Conservation (phyloP, 2,797 vertebrate species). For the Australoheros facetus region DNA sequence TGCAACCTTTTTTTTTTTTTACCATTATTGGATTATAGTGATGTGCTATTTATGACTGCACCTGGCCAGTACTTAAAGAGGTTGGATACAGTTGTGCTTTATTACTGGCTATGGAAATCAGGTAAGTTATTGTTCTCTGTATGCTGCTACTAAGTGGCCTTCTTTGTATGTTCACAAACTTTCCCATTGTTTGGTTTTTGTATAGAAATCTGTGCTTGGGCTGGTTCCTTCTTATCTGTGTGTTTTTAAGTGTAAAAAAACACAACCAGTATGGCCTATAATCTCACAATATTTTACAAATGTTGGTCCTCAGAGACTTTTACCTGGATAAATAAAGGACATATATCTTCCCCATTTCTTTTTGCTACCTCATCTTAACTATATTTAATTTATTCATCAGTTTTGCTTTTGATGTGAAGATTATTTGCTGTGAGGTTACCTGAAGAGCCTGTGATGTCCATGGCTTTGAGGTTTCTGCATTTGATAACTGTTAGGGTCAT, state of each 20-base stretch:
- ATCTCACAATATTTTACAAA: neutral
- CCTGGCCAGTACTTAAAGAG: neutral
- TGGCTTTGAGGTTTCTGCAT: conserved; percentile 98
- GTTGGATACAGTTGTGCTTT: neutral
- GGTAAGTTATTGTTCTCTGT: neutral
- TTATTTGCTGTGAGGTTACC: conserved; percentile 77
- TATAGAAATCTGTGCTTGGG: neutral
- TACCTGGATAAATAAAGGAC: neutral
- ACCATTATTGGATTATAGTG: neutral
- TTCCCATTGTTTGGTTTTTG: neutral
- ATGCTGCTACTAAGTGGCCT: rapidly evolving
- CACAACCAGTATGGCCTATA: neutral
- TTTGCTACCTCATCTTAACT: conserved; percentile 8
- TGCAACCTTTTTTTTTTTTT: no score
- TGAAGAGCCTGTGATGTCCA: conserved; percentile 98
- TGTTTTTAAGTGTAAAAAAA: neutral
- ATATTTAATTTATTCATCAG: conserved; percentile 28
- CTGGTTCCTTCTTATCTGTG: neutral
- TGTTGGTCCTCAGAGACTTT: neutral
- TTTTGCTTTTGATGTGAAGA: conserved; percentile 45
- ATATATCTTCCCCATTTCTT: neutral
- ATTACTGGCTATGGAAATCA: neutral
- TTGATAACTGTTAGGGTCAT: conserved; percentile 99
- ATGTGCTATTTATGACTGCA: neutral
- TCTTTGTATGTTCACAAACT: neutral